Base-by-base conservation (phyloP, 2,113 vertebrate species). In the Gambusia affinis region DNA sequence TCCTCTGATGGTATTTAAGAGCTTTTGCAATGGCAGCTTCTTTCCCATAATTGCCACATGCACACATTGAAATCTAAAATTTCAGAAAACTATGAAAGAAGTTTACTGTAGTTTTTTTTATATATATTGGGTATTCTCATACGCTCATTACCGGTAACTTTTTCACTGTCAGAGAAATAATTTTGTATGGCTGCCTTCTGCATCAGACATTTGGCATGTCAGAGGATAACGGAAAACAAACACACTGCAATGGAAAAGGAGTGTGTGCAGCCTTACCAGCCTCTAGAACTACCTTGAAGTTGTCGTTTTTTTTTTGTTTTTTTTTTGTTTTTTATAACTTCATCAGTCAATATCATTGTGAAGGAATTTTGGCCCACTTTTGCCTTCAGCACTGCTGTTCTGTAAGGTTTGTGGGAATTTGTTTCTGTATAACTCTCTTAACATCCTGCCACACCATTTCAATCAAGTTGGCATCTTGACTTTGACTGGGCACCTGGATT, bases 1-100 rank as follows among this genome's bases (percentile, higher is more conserved):
- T 67, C 67, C 63, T 76, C 73, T 72, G 62, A 70, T 57, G 66
- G 70, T 35, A 76, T 90, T 80, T 78, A 80, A 84, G 78, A 77
- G 71, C 72, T 42, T 62, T 70, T 71, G 75, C 37, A n/a, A 28
- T n/a, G 37, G 70, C 79, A 54, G 57, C 83, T 67, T 67, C 44
- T 64, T 51, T 68, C 57, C 73, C 39, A 70, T 4, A 66, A 60
- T 67, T 51, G 47, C 35, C 15, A 24, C 44, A 80, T 65, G 24
- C 64, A 35, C 47, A 71, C 64, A 74, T 76, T 57, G 67, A 54
- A 28, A 4, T 51, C 62, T 42, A 31, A 64, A 19, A 57, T 8
- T 57, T 57, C 24, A 57, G 2, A 57, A 1, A 17, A 2, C 19
- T 19, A 47, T 17, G 17, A 47, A 19, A 47, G 44, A 22, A 47